phyloP scores from a whole-genome alignment of 1,140 invertebrate genomes.

The Leptoteleia sp. region DNA sequence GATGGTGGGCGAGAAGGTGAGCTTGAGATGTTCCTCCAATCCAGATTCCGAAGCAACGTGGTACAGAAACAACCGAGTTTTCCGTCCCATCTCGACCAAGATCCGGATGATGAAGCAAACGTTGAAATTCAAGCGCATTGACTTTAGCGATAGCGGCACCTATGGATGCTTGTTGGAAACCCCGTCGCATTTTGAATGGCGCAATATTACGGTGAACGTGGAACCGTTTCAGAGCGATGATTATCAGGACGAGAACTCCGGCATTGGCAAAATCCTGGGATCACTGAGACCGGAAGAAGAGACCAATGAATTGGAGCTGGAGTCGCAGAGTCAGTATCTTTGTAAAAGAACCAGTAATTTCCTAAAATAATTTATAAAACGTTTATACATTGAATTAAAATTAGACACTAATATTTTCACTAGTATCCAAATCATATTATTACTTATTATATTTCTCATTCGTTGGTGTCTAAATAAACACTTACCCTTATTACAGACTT shows the following conservation, averaged over 20 bases:
- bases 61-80: conserved; percentile 72
- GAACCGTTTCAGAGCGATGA: conserved; percentile 70
- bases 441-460: too few species aligned
- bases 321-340: conserved; percentile 69
- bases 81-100: conserved; percentile 51
- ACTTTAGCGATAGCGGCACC: conserved; percentile 68
- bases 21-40: conserved; percentile 70
- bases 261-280: conserved; percentile 63
- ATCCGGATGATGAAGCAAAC: conserved; percentile 70
- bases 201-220: conserved; percentile 72
- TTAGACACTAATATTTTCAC: too few species aligned
- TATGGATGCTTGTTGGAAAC: conserved; percentile 71
- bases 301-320: conserved; percentile 75
- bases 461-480: too few species aligned
- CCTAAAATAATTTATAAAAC: too few species aligned
- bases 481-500: conserved; percentile 67
- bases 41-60: conserved; percentile 66
- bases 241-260: conserved; percentile 67
- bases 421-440: too few species aligned
- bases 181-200: conserved; percentile 68
- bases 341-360: too few species aligned
- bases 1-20: conserved; percentile 70
- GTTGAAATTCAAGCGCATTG: conserved; percentile 70
- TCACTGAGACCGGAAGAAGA: conserved; percentile 73
- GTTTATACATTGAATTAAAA: too few species aligned